Base-by-base conservation (phyloP, 2,888 invertebrate species). In the Plusia festucae region DNA sequence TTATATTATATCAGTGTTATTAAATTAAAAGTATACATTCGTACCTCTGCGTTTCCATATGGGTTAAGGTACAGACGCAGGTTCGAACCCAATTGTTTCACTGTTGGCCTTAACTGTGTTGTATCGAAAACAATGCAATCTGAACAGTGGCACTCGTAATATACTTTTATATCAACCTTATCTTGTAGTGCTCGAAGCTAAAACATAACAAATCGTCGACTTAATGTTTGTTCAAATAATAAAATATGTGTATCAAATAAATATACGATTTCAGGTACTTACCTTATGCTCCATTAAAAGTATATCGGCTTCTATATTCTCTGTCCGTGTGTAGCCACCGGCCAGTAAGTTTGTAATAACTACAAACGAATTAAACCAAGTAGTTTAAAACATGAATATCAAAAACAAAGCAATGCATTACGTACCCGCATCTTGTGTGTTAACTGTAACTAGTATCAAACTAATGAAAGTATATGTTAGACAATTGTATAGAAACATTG, bases 21-120 rank as follows among this genome's bases (percentile, higher is more conserved):
- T n/a, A n/a, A n/a, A n/a, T n/a, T n/a, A n/a, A n/a, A n/a, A 30
- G 16, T 32, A 32, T 11, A 8, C n/a, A 9, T 53, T 57, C 93
- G 93, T 92, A 97, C 97, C 93, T 94, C 89, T 3, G 98, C 97
- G 91, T 98, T 97, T 64, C 98, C 98, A 88, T 97, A 98, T n/a
- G 98, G 98, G 73, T 97, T 92, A 49, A 97, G 93, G 74, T 96
- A 93, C 11, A 97, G 83, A 54, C 96, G 91, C 66, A 98, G 90
- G 73, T 96, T 91, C 20, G 96, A 88, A 16, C 95, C 90, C 32
- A 97, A 93, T 72, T 93, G 93, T 65, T 95, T 91, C 79, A 96
- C 96, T 0, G 96, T 95, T 11, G 97, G 96, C 34, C 95, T 84
- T 34, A 98, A 90, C 78, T 97, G 96, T 70, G 95, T 96, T 0